A percentile compares a stretch with the other conserved stretches of the same genome.
These are phyloP conservation scores for Alligator mississippiensis DNA, from an alignment of 2,113 vertebrate species.

Conservation along the genomic window DNA sequence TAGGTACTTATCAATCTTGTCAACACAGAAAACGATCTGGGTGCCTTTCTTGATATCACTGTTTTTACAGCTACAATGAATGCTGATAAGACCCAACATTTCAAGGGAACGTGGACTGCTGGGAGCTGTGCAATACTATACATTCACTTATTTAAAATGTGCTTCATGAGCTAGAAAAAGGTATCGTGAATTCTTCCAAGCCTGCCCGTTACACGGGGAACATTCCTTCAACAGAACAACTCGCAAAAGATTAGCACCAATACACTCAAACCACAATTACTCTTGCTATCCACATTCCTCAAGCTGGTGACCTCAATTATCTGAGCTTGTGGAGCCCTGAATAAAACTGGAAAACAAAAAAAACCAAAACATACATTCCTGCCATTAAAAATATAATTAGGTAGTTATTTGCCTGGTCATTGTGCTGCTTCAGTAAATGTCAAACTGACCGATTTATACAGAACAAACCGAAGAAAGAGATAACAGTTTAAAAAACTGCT, in stretches of 20 bases:
- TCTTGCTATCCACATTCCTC: not conserved
- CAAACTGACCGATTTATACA: not conserved
- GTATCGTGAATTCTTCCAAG: not conserved
- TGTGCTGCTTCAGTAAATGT: not conserved
- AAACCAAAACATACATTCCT: not conserved
- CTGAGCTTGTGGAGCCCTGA: not conserved
- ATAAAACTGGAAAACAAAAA: not conserved
- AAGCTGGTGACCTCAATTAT: not conserved
- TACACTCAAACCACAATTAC: rapidly evolving
- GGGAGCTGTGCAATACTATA: not conserved
- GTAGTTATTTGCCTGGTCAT: too few species aligned
- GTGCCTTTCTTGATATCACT: not conserved
- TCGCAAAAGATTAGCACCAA: not conserved
- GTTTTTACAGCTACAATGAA: not conserved
- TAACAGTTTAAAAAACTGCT: not conserved
- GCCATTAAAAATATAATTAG: not conserved
- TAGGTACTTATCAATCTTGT: not conserved
- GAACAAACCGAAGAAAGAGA: not conserved
- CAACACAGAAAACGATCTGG: not conserved
- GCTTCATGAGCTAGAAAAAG: not conserved
- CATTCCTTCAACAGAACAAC: not conserved
- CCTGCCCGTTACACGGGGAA: not conserved
- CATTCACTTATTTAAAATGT: not conserved
- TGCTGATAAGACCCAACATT: not conserved
- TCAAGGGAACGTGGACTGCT: not conserved